Conservation (phyloP, 2,888 invertebrate genomes). For the Lithosia quadra region DNA sequence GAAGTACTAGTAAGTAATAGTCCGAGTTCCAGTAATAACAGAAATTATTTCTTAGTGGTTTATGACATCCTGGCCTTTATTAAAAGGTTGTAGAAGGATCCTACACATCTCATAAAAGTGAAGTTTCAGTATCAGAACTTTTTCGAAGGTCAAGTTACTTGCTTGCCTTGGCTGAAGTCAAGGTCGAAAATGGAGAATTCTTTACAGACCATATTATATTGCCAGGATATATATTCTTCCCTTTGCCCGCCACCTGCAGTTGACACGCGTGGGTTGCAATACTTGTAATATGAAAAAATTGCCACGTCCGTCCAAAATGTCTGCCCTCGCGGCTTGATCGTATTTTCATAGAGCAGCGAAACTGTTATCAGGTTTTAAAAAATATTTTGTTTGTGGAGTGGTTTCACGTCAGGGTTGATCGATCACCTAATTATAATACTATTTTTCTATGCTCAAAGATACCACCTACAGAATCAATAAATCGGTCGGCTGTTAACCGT, state of each 20-base stretch:
- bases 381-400: not conserved
- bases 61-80: not conserved
- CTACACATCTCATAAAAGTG: not conserved
- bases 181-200: not conserved
- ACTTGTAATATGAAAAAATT: too few relatives aligned
- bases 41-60: too few relatives aligned
- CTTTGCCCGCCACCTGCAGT: too few relatives aligned
- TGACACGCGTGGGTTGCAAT: too few relatives aligned
- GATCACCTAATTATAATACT: not conserved
- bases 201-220: not conserved
- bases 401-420: not conserved
- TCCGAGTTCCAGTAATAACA: not conserved
- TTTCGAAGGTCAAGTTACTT: not conserved
- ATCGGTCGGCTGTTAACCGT: constrained; percentile 38
- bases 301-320: too few relatives aligned
- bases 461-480: constrained; percentile 14
- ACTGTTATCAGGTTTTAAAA: not conserved
- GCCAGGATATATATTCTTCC: too few relatives aligned
- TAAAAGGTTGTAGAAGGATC: not conserved
- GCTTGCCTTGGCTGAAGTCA: not conserved
- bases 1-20: not conserved
- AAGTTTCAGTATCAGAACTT: not conserved
- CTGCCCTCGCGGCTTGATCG: not conserved
- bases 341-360: not conserved
- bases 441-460: not conserved